Conservation (phyloP, 1,140 invertebrate genomes). For the Drosophila aff. region DNA sequence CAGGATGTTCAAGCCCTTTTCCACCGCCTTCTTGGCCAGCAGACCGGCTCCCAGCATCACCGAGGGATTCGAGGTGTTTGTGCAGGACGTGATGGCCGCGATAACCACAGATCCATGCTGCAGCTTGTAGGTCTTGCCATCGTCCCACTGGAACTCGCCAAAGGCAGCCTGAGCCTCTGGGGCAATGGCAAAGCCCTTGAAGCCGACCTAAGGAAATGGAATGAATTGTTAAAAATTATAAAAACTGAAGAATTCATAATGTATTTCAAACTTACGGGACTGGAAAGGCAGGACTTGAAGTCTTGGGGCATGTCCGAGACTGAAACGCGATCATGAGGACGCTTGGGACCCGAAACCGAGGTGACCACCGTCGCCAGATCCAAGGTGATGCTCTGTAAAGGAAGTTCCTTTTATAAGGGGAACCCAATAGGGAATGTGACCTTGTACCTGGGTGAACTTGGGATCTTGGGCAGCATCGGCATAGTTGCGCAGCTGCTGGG, state of each 20-base stretch:
- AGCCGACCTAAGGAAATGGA: conserved; percentile 90
- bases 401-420: not conserved
- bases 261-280: conserved; percentile 89
- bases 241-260: conserved; percentile 1
- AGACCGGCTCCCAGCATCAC: conserved; percentile 98
- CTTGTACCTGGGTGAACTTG: conserved; percentile 90
- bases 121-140: conserved; percentile 93
- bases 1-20: conserved; percentile 93
- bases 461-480: conserved; percentile 92
- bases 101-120: conserved; percentile 98
- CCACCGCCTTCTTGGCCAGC: conserved; percentile 97
- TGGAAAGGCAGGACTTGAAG: conserved; percentile 94
- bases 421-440: fast-evolving
- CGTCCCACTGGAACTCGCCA: conserved; percentile 92
- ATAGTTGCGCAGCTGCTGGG: conserved; percentile 95
- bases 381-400: conserved; percentile 90
- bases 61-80: conserved; percentile 98
- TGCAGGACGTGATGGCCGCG: conserved; percentile 98
- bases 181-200: conserved; percentile 96
- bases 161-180: conserved; percentile 88
- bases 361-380: conserved; percentile 96
- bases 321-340: conserved; percentile 97
- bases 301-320: conserved; percentile 96
- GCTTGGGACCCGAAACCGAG: conserved; percentile 97
- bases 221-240: not conserved